These are phyloP conservation scores for Blastobasis lacticolella DNA, from an alignment of 2,888 invertebrate genomes.

Conservation along the genomic window DNA sequence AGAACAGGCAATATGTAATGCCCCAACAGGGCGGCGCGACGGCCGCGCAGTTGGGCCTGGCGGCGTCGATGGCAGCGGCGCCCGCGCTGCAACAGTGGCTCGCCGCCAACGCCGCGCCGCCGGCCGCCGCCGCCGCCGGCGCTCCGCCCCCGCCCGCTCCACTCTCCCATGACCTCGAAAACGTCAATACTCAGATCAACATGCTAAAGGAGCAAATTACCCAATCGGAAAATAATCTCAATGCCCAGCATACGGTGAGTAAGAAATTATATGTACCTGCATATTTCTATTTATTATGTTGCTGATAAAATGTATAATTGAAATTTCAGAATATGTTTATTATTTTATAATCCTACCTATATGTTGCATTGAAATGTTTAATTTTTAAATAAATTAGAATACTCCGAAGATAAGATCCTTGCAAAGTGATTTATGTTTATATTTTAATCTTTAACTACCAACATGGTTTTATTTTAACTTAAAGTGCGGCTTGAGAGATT, in stretches of 20 bases:
- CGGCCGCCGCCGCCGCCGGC: conserved; percentile 8
- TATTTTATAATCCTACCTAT: too few relatives aligned
- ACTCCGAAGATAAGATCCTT: too few relatives aligned
- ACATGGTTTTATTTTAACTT: too few relatives aligned
- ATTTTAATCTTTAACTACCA: too few relatives aligned
- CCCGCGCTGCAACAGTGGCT: conserved; percentile 65
- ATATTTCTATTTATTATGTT: too few relatives aligned
- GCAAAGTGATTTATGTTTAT: too few relatives aligned
- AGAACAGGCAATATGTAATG: conserved; percentile 75
- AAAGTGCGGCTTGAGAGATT: too few relatives aligned
- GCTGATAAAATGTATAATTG: too few relatives aligned
- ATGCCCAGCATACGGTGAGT: conserved; percentile 93
- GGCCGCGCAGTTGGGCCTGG: conserved; percentile 73
- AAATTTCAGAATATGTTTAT: too few relatives aligned
- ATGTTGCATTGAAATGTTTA: too few relatives aligned
- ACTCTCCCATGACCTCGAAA: conserved; percentile 60
- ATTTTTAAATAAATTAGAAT: too few relatives aligned
- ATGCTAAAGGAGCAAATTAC: conserved; percentile 92
- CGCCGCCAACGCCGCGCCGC: conserved; percentile 45
- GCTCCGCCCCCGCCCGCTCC: conserved; percentile 20
- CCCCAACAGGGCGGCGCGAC: conserved; percentile 71
- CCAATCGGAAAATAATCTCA: conserved; percentile 96
- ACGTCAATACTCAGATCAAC: conserved; percentile 84
- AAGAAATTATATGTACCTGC: not conserved
- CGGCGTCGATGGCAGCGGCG: conserved; percentile 67